Base-by-base conservation (phyloP, 2,797 vertebrate species). In the Halcyon badia region DNA sequence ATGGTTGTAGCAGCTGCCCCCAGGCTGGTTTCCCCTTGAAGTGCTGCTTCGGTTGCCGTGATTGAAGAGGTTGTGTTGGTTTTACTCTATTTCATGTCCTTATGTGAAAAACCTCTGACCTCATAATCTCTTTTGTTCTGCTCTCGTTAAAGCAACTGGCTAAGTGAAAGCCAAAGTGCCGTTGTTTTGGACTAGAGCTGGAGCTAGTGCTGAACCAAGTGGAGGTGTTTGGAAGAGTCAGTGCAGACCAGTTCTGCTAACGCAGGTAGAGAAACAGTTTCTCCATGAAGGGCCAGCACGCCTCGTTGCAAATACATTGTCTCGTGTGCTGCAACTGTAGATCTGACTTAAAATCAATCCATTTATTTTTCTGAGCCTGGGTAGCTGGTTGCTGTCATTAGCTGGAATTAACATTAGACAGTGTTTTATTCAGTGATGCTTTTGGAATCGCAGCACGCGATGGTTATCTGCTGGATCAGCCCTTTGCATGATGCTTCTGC, bases 361-460 rank as follows among this genome's bases (percentile, higher is more conserved):
- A 2, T 17, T 21, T 44, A 1, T 18, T 22, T 58, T 61, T 31
- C 57, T 0, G 0, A 31, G 11, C 37, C 26, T 2, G 2, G 2
- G 5, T 83, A 48, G 39, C 39, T 83, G 83, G 33, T 33, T 83
- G 44, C 17, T 83, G 15, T 57, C 48, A 54, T 83, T 75, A 88
- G 9, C n/a, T 89, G 70, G 37, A 68, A 73, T 77, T 83, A 85
- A 80, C 26, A 25, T 10, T 30, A 52, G 15, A 44, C 66, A 89
- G 16, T 41, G 24, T 79, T 93, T 66, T 77, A 70, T 77, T 89
- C 87, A 79, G 6, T 33, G 56, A 56, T 66, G 58, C 42, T n/a
- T 88, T 93, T 58, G 52, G 48, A 92, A 82, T 78, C 62, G 33
- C 41, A 92, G 49, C 37, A 17, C 20, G 80, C n/a, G 77, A 44